A percentile compares a stretch with the other conserved stretches of the same genome.
Evolutionary conservation across 1,140 invertebrate species (phyloP).

Genomic region (Eupeodes corollae): DNA sequence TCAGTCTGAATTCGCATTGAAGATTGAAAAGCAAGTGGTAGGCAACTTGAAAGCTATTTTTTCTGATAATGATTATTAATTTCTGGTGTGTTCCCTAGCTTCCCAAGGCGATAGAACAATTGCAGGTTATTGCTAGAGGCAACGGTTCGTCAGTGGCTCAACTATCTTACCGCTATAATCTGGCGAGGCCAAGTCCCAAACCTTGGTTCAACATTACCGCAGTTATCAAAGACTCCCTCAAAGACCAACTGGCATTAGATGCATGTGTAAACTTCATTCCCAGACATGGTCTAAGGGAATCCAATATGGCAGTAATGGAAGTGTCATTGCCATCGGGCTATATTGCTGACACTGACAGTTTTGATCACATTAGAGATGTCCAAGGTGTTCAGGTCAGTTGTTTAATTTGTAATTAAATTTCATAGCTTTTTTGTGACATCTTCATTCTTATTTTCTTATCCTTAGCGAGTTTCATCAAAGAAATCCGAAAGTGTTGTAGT

Average conservation of each 20-base stretch:
- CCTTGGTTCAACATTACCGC: slow-evolving; percentile 70
- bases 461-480: slow-evolving; percentile 58
- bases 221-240: slow-evolving; percentile 57
- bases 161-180: slow-evolving; percentile 68
- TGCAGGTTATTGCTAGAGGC: slow-evolving; percentile 54
- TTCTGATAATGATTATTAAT: not conserved
- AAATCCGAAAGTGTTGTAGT: slow-evolving; percentile 63
- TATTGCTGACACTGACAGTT: slow-evolving; percentile 38
- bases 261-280: slow-evolving; percentile 49
- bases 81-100: slow-evolving; percentile 5
- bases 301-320: slow-evolving; percentile 86
- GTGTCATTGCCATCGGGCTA: slow-evolving; percentile 75
- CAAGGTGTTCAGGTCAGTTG: slow-evolving; percentile 23
- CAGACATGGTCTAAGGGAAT: slow-evolving; percentile 29
- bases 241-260: slow-evolving; percentile 58
- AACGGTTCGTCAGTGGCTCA: slow-evolving; percentile 67
- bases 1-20: slow-evolving; percentile 28
- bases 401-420: not conserved
- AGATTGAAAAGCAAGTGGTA: slow-evolving; percentile 27
- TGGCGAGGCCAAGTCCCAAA: slow-evolving; percentile 68
- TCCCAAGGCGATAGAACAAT: slow-evolving; percentile 17
- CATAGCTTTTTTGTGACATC: not conserved
- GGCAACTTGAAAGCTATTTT: not conserved
- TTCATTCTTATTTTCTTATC: not conserved
- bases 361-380: slow-evolving; percentile 17